phyloP scores from a whole-genome alignment of 2,797 vertebrate genomes.

The Sebastes hopkinsi region DNA sequence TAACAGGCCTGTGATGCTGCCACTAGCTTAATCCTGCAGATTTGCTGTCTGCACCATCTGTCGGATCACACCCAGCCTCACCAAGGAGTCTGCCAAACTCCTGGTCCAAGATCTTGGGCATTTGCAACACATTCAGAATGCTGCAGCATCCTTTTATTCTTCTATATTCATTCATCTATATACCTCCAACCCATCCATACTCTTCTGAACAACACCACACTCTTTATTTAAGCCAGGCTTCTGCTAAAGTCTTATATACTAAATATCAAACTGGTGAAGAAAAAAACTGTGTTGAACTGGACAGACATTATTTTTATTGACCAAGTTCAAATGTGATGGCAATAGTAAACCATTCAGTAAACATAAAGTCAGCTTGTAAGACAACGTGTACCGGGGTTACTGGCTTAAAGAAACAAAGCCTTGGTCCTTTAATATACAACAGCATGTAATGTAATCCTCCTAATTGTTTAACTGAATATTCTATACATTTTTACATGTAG shows the following conservation, averaged over 20 bases:
- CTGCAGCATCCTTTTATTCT: neutral
- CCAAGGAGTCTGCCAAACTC: conserved; percentile 2
- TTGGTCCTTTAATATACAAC: conserved; percentile 56
- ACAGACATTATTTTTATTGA: conserved; percentile 47
- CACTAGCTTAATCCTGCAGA: conserved; percentile 41
- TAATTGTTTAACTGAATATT: neutral
- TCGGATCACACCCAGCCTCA: conserved; percentile 28
- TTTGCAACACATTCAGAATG: neutral
- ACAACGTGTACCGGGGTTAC: conserved; percentile 5
- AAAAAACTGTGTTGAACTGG: neutral
- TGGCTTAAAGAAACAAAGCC: conserved; percentile 27
- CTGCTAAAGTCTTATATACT: neutral
- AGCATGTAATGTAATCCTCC: conserved; percentile 10
- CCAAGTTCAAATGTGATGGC: neutral
- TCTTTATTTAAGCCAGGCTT: neutral
- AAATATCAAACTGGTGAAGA: neutral
- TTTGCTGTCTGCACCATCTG: conserved; percentile 47
- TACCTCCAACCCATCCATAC: neutral
- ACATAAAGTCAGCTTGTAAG: conserved; percentile 30
- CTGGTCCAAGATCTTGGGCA: neutral
- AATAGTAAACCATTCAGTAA: conserved; percentile 36
- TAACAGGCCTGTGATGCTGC: neutral
- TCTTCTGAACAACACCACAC: neutral
- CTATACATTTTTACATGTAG: neutral
- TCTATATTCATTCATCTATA: neutral